These are phyloP conservation scores for Villa cingulata DNA, from an alignment of 2,888 invertebrate species.

Conservation along the genomic window DNA sequence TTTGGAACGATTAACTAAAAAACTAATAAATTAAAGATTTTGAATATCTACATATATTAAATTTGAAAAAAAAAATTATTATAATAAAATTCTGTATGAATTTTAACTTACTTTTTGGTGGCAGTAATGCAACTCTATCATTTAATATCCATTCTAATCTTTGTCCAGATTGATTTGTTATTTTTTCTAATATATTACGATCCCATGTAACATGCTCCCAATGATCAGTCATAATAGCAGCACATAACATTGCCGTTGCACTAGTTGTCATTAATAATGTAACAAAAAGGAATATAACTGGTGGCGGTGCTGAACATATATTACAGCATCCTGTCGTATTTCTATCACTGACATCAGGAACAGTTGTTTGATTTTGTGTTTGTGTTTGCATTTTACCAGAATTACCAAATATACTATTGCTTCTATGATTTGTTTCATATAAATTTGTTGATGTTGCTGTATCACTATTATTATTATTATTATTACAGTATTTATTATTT, in stretches of 20 bases:
- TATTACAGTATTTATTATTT: conserved; percentile 2
- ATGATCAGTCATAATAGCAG: conserved; percentile 78
- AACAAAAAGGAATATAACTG: conserved; percentile 32
- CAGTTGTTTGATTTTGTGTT: conserved; percentile 25
- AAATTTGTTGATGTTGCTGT: conserved; percentile 10
- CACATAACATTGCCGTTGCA: conserved; percentile 68
- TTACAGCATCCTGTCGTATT: conserved; percentile 25
- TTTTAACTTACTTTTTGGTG: conserved; percentile 26
- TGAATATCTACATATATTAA: too few species aligned
- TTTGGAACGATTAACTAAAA: too few species aligned
- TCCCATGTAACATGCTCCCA: conserved; percentile 85
- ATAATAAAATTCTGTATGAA: too few species aligned
- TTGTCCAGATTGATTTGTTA: conserved; percentile 38
- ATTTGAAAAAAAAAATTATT: too few species aligned
- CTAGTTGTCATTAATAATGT: conserved; percentile 56
- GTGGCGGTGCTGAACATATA: conserved; percentile 33
- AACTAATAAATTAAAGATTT: too few species aligned
- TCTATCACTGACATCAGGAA: conserved; percentile 26
- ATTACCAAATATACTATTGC: conserved; percentile 30
- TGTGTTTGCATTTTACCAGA: conserved; percentile 22
- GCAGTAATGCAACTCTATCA: conserved; percentile 54
- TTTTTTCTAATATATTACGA: conserved; percentile 37
- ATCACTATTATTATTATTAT: too few species aligned
- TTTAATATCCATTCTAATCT: conserved; percentile 61
- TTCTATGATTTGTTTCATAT: conserved; percentile 19